Conservation (phyloP, 2,888 invertebrate genomes). For the Troides aeacus region DNA sequence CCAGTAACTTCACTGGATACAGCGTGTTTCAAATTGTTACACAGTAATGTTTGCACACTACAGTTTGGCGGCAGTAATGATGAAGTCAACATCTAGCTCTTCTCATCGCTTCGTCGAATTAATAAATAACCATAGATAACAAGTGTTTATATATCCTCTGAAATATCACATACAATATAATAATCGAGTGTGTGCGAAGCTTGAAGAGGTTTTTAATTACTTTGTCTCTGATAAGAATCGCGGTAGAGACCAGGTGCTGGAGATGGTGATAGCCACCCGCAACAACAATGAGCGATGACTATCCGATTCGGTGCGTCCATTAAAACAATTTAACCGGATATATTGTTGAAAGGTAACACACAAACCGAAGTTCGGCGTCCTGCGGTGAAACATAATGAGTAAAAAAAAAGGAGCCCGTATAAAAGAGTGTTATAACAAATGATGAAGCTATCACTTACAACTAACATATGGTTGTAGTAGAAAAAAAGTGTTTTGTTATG, state of each 20-base stretch:
- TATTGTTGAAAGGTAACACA: conserved; percentile 66
- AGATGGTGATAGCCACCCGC: conserved; percentile 56
- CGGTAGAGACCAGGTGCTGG: conserved; percentile 63
- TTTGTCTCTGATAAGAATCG: conserved; percentile 55
- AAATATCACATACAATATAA: not conserved
- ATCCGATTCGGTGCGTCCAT: conserved; percentile 61
- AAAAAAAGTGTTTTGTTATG: conserved; percentile 34
- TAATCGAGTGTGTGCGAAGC: not conserved
- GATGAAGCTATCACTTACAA: conserved; percentile 74
- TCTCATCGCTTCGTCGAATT: too few relatives aligned
- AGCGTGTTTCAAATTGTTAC: too few relatives aligned
- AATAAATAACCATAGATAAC: too few relatives aligned
- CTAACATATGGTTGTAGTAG: conserved; percentile 53
- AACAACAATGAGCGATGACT: conserved; percentile 71
- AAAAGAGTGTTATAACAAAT: conserved; percentile 62
- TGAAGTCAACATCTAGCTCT: too few relatives aligned
- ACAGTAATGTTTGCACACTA: too few relatives aligned
- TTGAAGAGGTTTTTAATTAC: conserved; percentile 7
- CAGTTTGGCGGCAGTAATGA: too few relatives aligned
- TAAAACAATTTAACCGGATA: conserved; percentile 75
- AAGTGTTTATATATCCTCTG: too few relatives aligned
- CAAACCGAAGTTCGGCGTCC: conserved; percentile 60
- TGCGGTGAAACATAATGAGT: conserved; percentile 73
- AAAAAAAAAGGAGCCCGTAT: conserved; percentile 50
- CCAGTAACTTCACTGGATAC: too few relatives aligned